Evolutionary conservation across 1,140 invertebrate species (phyloP).

Genomic region (Brachionus paranguensis): DNA sequence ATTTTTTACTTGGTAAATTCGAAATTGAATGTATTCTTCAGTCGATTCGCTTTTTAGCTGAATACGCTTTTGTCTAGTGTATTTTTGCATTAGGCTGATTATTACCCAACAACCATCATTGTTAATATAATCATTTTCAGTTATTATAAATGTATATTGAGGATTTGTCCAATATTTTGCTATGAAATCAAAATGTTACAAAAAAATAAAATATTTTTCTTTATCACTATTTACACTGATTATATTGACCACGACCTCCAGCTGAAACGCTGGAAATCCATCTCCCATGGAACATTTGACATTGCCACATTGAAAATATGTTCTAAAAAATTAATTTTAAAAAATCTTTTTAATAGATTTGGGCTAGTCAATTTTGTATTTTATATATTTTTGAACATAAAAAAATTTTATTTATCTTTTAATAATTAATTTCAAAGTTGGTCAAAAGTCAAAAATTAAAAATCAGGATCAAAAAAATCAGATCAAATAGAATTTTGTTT

Average conservation of each 20-base stretch:
- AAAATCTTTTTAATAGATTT: neutral
- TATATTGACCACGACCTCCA: slow-evolving; percentile 35
- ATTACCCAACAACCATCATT: slow-evolving; percentile 8
- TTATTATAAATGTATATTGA: slow-evolving; percentile 31
- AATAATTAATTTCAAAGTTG: neutral
- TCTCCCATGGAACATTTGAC: slow-evolving; percentile 35
- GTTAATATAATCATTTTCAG: neutral
- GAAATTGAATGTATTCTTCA: slow-evolving; percentile 41
- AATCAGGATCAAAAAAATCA: too few species aligned
- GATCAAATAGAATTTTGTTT: too few species aligned
- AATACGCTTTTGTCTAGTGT: slow-evolving; percentile 31
- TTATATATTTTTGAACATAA: neutral
- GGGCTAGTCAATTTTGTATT: neutral
- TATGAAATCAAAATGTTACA: neutral
- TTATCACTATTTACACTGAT: neutral
- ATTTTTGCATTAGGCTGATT: slow-evolving; percentile 36
- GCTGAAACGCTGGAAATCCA: slow-evolving; percentile 9
- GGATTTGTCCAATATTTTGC: slow-evolving; percentile 36
- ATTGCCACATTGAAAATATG: slow-evolving; percentile 29
- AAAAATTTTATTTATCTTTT: neutral
- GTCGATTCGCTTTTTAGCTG: neutral
- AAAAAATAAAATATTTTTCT: neutral
- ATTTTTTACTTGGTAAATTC: slow-evolving; percentile 20
- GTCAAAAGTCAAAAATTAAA: neutral
- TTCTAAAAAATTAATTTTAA: neutral